Evolutionary conservation across 2,888 invertebrate genomes (phyloP).

Genomic region (Clivina fossor): DNA sequence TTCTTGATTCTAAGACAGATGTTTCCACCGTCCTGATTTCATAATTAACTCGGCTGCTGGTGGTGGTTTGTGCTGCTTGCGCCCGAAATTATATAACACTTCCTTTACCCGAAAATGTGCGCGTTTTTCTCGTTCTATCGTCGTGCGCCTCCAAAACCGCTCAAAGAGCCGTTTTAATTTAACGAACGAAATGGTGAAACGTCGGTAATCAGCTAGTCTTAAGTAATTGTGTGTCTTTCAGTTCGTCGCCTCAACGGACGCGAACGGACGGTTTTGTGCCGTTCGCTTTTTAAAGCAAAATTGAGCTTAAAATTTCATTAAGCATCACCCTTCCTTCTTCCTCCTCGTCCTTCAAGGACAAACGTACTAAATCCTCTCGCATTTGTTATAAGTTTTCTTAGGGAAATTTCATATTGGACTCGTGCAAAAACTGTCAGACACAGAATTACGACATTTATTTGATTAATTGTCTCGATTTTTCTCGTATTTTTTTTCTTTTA

Average conservation of each 20-base stretch:
- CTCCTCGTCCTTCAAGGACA: background rate
- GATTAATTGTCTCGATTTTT: too few species aligned
- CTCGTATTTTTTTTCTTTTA: too few species aligned
- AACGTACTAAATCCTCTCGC: background rate
- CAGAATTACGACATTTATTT: background rate
- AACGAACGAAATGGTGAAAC: constrained; percentile 16
- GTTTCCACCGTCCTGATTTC: constrained; percentile 21
- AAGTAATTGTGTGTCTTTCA: background rate
- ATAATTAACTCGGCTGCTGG: constrained; percentile 25
- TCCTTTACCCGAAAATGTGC: too few species aligned
- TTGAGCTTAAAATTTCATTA: constrained; percentile 31
- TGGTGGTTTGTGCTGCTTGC: too few species aligned
- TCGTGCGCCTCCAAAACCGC: background rate
- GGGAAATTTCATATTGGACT: background rate
- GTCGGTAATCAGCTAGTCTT: constrained; percentile 3
- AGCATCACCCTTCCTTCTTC: background rate
- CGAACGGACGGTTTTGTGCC: background rate
- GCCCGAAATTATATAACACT: constrained; percentile 3
- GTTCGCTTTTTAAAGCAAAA: constrained; percentile 19
- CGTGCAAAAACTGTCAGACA: background rate
- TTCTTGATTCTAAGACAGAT: constrained; percentile 25
- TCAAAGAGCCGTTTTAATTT: constrained; percentile 19
- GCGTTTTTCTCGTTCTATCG: constrained; percentile 12
- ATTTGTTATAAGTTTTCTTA: background rate
- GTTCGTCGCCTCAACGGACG: background rate